Percentiles rank a stretch among this genome's conserved stretches.
Conservation (phyloP, 2,888 invertebrate genomes). For the Machimus atricapillus region DNA sequence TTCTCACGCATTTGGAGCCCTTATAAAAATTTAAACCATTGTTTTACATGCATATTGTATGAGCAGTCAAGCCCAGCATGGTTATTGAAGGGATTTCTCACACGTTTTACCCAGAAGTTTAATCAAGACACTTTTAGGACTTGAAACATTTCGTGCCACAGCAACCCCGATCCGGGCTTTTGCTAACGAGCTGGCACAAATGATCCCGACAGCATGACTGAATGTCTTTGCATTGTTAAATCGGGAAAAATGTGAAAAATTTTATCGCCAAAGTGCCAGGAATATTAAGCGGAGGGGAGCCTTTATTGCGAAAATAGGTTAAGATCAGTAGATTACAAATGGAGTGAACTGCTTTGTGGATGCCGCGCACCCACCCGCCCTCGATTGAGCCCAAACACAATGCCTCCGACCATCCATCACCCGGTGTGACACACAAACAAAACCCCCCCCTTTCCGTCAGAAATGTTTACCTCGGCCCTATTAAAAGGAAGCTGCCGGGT, state of each 20-base stretch:
- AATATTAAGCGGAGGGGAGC: background rate
- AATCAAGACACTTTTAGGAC: background rate
- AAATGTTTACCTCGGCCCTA: background rate
- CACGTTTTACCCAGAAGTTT: background rate
- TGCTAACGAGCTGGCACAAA: background rate
- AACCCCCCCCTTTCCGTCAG: background rate
- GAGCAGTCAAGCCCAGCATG: background rate
- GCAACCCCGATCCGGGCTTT: background rate
- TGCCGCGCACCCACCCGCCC: background rate
- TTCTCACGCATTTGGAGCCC: background rate
- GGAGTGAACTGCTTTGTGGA: conserved; percentile 1
- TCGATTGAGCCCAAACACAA: conserved; percentile 19
- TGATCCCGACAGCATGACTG: background rate
- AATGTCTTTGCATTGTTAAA: background rate
- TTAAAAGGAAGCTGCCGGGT: background rate
- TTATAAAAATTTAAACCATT: background rate
- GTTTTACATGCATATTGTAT: background rate
- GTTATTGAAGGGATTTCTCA: background rate
- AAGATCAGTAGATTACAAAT: conserved; percentile 29
- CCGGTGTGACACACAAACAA: conserved; percentile 22
- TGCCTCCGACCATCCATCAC: conserved; percentile 21
- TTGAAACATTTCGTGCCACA: background rate
- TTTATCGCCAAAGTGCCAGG: background rate
- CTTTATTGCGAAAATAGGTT: conserved; percentile 13
- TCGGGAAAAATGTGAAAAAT: background rate